These are phyloP conservation scores for Felis chaus DNA, from an alignment of 2,113 vertebrate genomes.

Conservation along the genomic window DNA sequence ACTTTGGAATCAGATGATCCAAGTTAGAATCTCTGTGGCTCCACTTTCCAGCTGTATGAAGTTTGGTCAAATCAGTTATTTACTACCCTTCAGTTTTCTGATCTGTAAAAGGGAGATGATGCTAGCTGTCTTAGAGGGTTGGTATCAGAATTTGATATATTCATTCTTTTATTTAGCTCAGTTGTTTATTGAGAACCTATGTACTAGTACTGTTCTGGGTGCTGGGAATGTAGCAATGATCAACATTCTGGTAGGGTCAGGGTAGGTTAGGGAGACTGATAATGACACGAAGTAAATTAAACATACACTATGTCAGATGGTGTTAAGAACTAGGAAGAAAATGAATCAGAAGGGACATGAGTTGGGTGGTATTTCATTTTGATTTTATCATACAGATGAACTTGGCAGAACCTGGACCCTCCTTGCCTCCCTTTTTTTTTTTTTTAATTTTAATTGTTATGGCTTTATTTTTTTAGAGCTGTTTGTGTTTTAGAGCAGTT, in stretches of 20 bases:
- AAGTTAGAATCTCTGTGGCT: background rate
- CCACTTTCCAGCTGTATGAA: background rate
- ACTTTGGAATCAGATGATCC: background rate
- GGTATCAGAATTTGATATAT: background rate
- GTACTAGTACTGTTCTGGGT: background rate
- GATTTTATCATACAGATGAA: background rate
- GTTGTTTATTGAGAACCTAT: background rate
- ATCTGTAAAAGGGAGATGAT: background rate
- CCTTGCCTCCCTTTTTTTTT: background rate
- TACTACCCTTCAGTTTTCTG: background rate
- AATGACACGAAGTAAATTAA: background rate
- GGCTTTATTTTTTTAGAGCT: background rate
- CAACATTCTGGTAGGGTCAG: background rate
- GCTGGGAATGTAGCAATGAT: background rate
- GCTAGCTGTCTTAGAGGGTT: background rate
- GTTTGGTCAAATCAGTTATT: conserved; percentile 9
- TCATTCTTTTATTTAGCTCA: background rate
- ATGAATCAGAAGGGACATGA: background rate
- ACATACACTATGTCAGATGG: background rate
- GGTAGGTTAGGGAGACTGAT: background rate
- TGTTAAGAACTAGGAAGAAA: background rate
- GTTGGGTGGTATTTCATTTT: background rate
- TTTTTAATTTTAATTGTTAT: background rate
- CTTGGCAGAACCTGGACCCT: background rate
- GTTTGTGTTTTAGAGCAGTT: background rate